A percentile compares a stretch with the other conserved stretches of the same genome.
Evolutionary conservation across 2,888 invertebrate species (phyloP).

Genomic region (Leptinotarsa juncta): DNA sequence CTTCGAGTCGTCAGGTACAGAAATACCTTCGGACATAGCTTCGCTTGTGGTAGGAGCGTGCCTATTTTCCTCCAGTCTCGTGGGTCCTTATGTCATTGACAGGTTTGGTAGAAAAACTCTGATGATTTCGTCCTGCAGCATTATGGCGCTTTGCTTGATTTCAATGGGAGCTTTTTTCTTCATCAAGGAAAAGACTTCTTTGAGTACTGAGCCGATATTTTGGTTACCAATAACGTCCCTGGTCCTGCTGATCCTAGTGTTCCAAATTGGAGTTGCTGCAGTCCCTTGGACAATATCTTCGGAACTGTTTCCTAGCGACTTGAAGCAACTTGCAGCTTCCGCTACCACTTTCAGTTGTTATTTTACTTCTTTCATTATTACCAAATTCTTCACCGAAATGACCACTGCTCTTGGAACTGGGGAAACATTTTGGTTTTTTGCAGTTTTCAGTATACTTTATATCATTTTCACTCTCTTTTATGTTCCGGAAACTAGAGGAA

Average conservation of each 20-base stretch:
- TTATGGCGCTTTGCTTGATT: constrained; percentile 73
- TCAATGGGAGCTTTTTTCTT: constrained; percentile 66
- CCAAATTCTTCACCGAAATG: constrained; percentile 75
- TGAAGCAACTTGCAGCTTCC: constrained; percentile 79
- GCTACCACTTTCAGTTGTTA: constrained; percentile 81
- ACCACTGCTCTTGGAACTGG: constrained; percentile 70
- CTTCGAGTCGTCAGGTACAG: constrained; percentile 74
- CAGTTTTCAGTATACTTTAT: constrained; percentile 66
- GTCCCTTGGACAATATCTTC: constrained; percentile 83
- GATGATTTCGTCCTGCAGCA: constrained; percentile 75
- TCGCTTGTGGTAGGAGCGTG: constrained; percentile 82
- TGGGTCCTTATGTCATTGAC: constrained; percentile 82
- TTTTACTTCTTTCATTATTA: constrained; percentile 78
- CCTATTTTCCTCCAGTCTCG: constrained; percentile 77
- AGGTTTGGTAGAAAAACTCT: constrained; percentile 78
- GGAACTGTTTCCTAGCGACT: constrained; percentile 82
- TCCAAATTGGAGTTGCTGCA: constrained; percentile 72
- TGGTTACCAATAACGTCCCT: constrained; percentile 81
- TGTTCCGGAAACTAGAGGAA: constrained; percentile 92
- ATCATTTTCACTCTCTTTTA: constrained; percentile 81
- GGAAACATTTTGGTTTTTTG: constrained; percentile 79
- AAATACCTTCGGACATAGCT: constrained; percentile 72
- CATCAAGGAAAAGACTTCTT: constrained; percentile 69
- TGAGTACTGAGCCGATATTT: constrained; percentile 64
- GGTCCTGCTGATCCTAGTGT: constrained; percentile 76